These are phyloP conservation scores for Macrobrachium rosenbergii DNA, from an alignment of 1,140 invertebrate genomes.

Conservation along the genomic window DNA sequence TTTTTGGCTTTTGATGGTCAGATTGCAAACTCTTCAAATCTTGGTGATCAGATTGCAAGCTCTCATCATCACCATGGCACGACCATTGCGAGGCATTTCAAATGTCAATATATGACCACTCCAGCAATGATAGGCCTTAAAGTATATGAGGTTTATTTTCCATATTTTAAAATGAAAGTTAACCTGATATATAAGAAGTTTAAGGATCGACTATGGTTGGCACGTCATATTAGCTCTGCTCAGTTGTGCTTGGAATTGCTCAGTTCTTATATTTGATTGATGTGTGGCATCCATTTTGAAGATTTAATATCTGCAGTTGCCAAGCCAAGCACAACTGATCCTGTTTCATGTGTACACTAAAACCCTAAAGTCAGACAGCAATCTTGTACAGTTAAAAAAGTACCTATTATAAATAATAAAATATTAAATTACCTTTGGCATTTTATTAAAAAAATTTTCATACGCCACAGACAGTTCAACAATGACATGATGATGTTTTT, in stretches of 20 bases:
- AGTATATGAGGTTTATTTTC: constrained; percentile 51
- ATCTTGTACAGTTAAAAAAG: constrained; percentile 63
- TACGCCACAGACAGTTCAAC: too few species aligned
- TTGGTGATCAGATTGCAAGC: constrained; percentile 31
- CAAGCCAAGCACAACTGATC: constrained; percentile 50
- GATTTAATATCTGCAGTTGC: constrained; percentile 2
- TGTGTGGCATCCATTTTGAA: constrained; percentile 19
- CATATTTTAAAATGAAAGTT: constrained; percentile 37
- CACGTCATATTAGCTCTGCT: constrained; percentile 53
- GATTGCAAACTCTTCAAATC: background rate
- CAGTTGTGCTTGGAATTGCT: constrained; percentile 50
- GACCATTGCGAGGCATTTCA: constrained; percentile 54
- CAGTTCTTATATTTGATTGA: constrained; percentile 41
- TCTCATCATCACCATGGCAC: constrained; percentile 19
- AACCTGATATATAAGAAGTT: constrained; percentile 21
- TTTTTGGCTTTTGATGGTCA: constrained; percentile 32
- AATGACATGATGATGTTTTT: too few species aligned
- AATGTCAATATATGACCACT: constrained; percentile 28
- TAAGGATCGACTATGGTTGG: constrained; percentile 56
- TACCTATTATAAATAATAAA: constrained; percentile 65
- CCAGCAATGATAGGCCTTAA: constrained; percentile 43
- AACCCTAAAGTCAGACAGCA: constrained; percentile 51
- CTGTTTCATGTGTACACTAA: constrained; percentile 58
- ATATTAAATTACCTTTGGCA: constrained; percentile 20
- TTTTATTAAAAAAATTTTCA: background rate